These are phyloP conservation scores for Venustoraphidia nigricollis DNA, from an alignment of 2,888 invertebrate species.

Conservation along the genomic window DNA sequence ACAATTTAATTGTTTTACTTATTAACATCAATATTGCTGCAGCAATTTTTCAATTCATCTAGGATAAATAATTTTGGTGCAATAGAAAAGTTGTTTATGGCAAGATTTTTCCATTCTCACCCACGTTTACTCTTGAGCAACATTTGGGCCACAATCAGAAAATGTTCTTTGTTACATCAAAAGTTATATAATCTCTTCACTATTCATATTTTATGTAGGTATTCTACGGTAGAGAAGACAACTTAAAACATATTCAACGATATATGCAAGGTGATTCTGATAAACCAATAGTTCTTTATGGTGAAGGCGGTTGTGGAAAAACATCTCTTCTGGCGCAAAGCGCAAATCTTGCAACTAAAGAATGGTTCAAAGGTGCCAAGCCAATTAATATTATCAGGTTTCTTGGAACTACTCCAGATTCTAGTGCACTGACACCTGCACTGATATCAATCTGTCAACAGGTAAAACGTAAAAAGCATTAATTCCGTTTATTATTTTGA, in stretches of 20 bases:
- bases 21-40: too few species aligned
- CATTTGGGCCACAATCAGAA: too few species aligned
- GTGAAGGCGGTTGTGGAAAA: conserved; percentile 96
- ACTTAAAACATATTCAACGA: conserved; percentile 58
- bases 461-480: conserved; percentile 31
- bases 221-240: conserved; percentile 85
- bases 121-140: too few species aligned
- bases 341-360: conserved; percentile 60
- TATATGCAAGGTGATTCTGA: conserved; percentile 76
- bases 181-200: too few species aligned
- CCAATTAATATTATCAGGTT: conserved; percentile 84
- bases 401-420: conserved; percentile 93
- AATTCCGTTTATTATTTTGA: background rate
- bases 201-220: conserved; percentile 31
- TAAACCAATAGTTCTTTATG: conserved; percentile 81
- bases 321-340: conserved; percentile 89
- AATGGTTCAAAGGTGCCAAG: conserved; percentile 57
- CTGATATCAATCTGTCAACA: conserved; percentile 92
- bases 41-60: too few species aligned
- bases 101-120: too few species aligned
- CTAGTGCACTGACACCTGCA: conserved; percentile 85
- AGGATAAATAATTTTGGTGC: too few species aligned
- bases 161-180: too few species aligned
- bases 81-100: too few species aligned
- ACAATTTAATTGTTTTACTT: too few species aligned